Evolutionary conservation across 2,797 vertebrate species (phyloP).

Genomic region (Hipposideros larvatus): DNA sequence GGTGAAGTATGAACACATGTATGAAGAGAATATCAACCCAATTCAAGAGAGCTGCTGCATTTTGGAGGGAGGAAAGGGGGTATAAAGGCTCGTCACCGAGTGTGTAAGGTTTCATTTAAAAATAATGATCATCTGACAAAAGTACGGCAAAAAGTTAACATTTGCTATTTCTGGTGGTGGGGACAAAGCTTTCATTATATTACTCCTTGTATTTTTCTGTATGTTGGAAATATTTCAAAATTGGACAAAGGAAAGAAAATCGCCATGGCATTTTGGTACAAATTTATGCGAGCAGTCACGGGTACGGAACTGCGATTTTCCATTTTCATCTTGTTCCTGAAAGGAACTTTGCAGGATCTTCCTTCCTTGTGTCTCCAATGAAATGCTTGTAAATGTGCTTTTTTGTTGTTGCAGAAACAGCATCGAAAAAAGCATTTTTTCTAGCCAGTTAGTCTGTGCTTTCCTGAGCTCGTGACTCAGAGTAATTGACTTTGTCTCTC

Average conservation of each 20-base stretch:
- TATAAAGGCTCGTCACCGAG: neutral
- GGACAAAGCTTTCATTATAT: neutral
- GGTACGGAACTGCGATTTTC: neutral
- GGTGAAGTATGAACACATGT: neutral
- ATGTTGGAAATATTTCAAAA: constrained; percentile 34
- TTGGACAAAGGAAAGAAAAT: constrained; percentile 1
- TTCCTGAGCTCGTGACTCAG: neutral
- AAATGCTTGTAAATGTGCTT: neutral
- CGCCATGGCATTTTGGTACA: constrained; percentile 10
- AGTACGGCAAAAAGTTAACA: constrained; percentile 1
- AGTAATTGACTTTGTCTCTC: neutral
- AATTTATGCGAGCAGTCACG: neutral
- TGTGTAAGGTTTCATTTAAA: neutral
- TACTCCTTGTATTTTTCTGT: neutral
- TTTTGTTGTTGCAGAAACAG: constrained; percentile 41
- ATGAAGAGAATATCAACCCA: neutral
- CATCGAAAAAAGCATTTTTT: neutral
- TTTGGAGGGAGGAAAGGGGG: neutral
- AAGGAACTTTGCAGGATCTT: neutral
- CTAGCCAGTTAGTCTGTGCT: neutral
- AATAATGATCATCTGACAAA: neutral
- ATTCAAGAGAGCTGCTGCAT: neutral
- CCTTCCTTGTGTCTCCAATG: neutral
- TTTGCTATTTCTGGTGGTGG: neutral
- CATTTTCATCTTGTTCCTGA: constrained; percentile 4